phyloP scores from a whole-genome alignment of 1,140 invertebrate genomes.

The Drosophila grimshawi region DNA sequence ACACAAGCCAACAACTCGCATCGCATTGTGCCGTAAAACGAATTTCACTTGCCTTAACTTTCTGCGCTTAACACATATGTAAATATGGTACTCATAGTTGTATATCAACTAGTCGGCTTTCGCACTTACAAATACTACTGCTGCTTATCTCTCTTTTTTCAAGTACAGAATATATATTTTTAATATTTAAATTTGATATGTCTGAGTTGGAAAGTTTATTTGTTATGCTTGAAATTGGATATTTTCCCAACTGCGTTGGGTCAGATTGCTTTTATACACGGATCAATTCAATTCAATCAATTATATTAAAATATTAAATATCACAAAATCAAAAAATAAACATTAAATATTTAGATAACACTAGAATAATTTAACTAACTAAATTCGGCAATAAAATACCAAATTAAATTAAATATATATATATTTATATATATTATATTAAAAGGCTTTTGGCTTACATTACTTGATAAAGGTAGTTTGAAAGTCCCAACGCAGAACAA shows the following conservation, averaged over 20 bases:
- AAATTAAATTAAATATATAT: too few relatives aligned
- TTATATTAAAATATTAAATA: too few relatives aligned
- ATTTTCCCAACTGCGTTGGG: not conserved
- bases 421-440: too few relatives aligned
- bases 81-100: constrained; percentile 32
- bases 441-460: too few relatives aligned
- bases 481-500: too few relatives aligned
- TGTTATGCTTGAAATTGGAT: not conserved
- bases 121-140: not conserved
- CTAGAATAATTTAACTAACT: too few relatives aligned
- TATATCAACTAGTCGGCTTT: not conserved
- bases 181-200: not conserved
- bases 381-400: too few relatives aligned
- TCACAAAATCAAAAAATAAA: too few relatives aligned
- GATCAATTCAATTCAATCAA: too few relatives aligned
- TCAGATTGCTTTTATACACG: not conserved
- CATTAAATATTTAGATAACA: too few relatives aligned
- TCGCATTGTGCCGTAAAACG: constrained; percentile 18
- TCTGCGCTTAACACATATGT: constrained; percentile 15
- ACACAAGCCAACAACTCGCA: constrained; percentile 35
- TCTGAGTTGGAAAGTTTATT: not conserved
- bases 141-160: too few relatives aligned
- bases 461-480: too few relatives aligned
- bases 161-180: not conserved
- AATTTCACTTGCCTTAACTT: not conserved